phyloP scores from a whole-genome alignment of 2,888 invertebrate species.

The Epinotia nisella region DNA sequence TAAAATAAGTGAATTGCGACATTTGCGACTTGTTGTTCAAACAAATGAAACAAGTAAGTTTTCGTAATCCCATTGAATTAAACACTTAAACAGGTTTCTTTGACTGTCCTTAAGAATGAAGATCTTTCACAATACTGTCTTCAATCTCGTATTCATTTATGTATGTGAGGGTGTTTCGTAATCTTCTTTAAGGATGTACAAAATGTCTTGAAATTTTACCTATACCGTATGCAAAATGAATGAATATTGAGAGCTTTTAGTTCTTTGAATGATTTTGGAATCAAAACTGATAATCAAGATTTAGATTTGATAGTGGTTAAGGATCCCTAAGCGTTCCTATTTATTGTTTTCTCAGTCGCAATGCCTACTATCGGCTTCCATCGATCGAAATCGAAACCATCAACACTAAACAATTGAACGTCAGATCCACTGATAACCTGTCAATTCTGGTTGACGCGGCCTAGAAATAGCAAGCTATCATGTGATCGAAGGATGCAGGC shows the following conservation, averaged over 20 bases:
- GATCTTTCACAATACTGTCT: conserved; percentile 30
- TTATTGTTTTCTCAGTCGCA: neutral
- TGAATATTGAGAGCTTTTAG: neutral
- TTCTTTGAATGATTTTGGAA: neutral
- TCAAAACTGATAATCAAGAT: too few relatives aligned
- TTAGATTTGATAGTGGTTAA: too few relatives aligned
- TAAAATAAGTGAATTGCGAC: neutral
- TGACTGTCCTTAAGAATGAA: conserved; percentile 23
- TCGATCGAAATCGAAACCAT: conserved; percentile 2
- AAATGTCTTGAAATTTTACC: neutral
- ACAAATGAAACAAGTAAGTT: neutral
- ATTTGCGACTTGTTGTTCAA: neutral
- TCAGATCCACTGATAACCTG: conserved; percentile 26
- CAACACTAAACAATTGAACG: conserved; percentile 27
- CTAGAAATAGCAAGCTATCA: conserved; percentile 46
- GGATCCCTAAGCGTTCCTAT: neutral
- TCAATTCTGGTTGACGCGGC: conserved; percentile 34
- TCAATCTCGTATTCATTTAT: conserved; percentile 12
- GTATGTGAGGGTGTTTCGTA: conserved; percentile 17
- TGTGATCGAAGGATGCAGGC: conserved; percentile 56
- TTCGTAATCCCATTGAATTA: conserved; percentile 12
- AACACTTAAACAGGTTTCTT: conserved; percentile 20
- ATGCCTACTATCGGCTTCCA: conserved; percentile 9
- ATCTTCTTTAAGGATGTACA: conserved; percentile 8
- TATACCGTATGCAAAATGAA: neutral